Evolutionary conservation across 2,113 vertebrate species (phyloP).

Genomic region (Tragelaphus imberbis): DNA sequence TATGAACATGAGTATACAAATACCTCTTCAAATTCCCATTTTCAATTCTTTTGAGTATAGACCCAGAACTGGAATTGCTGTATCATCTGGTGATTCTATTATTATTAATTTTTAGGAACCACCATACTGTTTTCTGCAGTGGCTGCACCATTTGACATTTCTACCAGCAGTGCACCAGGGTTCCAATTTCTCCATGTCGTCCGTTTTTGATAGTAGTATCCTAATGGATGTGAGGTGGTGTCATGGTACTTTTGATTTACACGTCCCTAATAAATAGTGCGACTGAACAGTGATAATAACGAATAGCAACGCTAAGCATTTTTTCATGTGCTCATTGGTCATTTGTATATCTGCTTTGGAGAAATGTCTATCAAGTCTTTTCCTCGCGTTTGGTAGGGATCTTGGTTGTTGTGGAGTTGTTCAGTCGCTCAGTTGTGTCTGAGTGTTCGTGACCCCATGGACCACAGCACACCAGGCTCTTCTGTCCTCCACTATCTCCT

Average conservation of each 20-base stretch:
- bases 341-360: neutral
- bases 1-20: neutral
- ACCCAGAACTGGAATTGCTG: neutral
- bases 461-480: neutral
- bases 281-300: neutral
- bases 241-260: neutral
- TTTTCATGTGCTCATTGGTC: neutral
- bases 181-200: neutral
- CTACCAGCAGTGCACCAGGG: neutral
- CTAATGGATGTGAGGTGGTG: neutral
- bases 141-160: neutral
- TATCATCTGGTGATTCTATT: neutral
- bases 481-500: neutral
- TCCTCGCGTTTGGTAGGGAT: neutral
- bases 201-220: neutral
- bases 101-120: neutral
- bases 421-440: neutral
- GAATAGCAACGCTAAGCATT: neutral
- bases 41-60: neutral
- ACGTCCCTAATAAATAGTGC: neutral
- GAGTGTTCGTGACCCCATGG: neutral
- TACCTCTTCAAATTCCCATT: neutral
- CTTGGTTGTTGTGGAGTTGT: neutral
- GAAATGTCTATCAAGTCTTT: neutral
- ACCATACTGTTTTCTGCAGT: neutral